These are phyloP conservation scores for Morbakka virulenta DNA, from an alignment of 30 jellyfish, hydroid and myxozoan genomes.

Conservation along the genomic window DNA sequence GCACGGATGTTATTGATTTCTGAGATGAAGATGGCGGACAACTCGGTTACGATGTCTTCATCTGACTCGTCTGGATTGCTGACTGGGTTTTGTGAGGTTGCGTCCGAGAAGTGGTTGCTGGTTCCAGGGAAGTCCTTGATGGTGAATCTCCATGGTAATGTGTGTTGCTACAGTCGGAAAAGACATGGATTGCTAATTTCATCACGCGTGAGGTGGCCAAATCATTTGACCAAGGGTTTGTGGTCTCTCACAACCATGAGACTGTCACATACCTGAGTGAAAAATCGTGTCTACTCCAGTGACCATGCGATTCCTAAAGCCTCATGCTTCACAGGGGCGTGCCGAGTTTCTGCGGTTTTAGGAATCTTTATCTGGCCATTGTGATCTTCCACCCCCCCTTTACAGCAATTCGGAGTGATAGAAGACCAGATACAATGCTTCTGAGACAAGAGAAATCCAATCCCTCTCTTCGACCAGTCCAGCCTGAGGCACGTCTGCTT, in stretches of 20 bases:
- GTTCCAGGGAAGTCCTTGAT: constrained; percentile 5
- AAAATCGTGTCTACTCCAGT: constrained; percentile 1
- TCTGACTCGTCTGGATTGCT: too few species aligned
- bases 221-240: too few species aligned
- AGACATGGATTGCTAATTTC: background rate
- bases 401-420: background rate
- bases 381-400: constrained; percentile 22
- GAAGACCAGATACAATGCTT: constrained; percentile 12
- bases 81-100: constrained; percentile 18
- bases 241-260: constrained; percentile 1
- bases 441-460: constrained; percentile 28
- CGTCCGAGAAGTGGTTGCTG: constrained; percentile 15
- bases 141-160: constrained; percentile 12
- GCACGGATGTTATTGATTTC: too few species aligned
- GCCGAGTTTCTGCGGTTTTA: too few species aligned
- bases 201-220: constrained; percentile 12
- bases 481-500: constrained; percentile 30
- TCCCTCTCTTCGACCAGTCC: constrained; percentile 33
- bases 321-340: constrained; percentile 18
- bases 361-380: constrained; percentile 3
- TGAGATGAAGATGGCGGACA: too few species aligned
- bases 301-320: constrained; percentile 1
- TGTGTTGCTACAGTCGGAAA: too few species aligned
- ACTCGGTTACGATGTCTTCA: too few species aligned
- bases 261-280: constrained; percentile 16